Conservation (phyloP, 2,113 vertebrate genomes). For the Martes martes region DNA sequence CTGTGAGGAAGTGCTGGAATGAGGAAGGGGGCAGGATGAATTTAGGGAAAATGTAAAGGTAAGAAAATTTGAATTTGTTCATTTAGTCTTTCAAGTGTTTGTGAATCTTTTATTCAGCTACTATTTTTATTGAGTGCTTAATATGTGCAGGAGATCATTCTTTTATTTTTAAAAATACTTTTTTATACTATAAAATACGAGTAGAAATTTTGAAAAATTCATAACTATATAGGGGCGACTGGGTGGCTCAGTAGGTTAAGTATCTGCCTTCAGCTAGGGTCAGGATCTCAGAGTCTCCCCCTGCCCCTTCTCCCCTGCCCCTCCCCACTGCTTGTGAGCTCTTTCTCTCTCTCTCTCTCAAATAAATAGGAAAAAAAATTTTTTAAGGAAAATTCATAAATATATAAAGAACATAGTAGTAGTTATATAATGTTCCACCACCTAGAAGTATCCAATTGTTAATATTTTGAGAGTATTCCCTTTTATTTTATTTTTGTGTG, state of each 20-base stretch:
- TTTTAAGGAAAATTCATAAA: background rate
- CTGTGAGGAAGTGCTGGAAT: background rate
- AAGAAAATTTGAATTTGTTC: background rate
- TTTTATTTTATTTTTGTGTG: background rate
- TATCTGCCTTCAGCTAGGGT: background rate
- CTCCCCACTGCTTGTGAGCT: no score
- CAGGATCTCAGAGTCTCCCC: background rate
- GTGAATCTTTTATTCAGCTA: background rate
- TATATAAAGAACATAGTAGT: background rate
- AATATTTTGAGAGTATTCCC: background rate
- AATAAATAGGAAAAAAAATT: no score
- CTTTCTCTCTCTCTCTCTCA: no score
- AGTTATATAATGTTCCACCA: background rate
- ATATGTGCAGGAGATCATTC: background rate
- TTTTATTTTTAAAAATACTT: background rate
- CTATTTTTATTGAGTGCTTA: background rate
- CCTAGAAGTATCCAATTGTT: background rate
- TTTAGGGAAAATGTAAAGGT: background rate
- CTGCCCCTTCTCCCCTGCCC: no score
- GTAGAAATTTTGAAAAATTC: background rate
- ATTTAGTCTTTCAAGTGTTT: background rate
- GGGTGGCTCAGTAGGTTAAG: background rate
- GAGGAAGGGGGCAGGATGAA: background rate
- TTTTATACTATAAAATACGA: background rate
- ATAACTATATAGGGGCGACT: background rate